These are phyloP conservation scores for Acrocera orbiculus DNA, from an alignment of 2,888 invertebrate genomes.

Conservation along the genomic window DNA sequence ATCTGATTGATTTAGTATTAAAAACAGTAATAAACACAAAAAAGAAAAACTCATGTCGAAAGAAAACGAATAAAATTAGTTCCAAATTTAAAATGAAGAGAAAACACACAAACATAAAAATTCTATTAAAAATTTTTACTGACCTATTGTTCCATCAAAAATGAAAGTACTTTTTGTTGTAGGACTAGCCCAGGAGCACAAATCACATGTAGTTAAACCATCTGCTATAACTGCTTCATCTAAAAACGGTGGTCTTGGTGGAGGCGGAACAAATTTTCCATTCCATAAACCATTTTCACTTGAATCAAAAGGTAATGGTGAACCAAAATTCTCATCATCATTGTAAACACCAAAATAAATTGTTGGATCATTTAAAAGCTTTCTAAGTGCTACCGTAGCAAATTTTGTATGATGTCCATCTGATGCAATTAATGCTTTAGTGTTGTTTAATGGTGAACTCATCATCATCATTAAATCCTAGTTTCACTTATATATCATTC, in stretches of 20 bases:
- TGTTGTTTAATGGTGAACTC: no score
- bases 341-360: conserved; percentile 13
- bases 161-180: conserved; percentile 34
- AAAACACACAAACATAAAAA: no score
- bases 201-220: conserved; percentile 54
- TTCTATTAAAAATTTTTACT: conserved; percentile 17
- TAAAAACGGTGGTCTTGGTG: conserved; percentile 45
- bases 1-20: no score
- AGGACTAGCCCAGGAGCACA: conserved; percentile 55
- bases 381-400: conserved; percentile 1
- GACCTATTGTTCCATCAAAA: conserved; percentile 42
- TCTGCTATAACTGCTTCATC: conserved; percentile 43
- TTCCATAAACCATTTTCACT: conserved; percentile 31
- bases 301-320: conserved; percentile 31
- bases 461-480: no score
- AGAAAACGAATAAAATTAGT: no score
- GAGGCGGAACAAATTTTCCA: conserved; percentile 44
- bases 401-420: no score
- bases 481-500: no score
- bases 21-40: no score
- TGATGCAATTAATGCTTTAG: no score
- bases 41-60: no score
- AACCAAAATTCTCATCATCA: conserved; percentile 30
- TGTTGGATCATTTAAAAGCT: neutral
- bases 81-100: no score